Evolutionary conservation across 1,140 invertebrate species (phyloP), one percentile per base, ranked within the genome.

Genomic region (Bombyx mori): DNA sequence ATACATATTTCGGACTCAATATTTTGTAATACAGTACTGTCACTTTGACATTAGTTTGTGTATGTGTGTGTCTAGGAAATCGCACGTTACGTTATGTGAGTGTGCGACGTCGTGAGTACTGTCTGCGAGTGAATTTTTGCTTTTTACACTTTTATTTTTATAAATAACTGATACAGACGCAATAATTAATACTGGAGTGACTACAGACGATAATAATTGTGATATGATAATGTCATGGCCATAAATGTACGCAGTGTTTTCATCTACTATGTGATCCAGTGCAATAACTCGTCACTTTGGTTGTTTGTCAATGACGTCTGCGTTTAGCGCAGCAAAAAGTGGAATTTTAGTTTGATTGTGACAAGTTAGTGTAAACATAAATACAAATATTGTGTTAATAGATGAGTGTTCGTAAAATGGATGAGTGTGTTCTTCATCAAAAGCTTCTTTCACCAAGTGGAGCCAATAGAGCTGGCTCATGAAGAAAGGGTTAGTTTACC

Each of bases 291-390:
- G 75, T 79, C 79, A 80, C 75, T 85, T 80, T 63, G 73, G 79
- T 86, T 86, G 83, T 86, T 86, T 86, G 83, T 83, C 82, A 85
- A 80, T 86, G 83, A 86, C 83, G 83, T 86, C 77, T 86, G 75
- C 82, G 82, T 83, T 86, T 83, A 86, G 83, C 79, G 80, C 81
- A 82, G 80, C 80, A 74, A 86, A 86, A 82, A 86, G 81, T 83
- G 77, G 81, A 86, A 76, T 83, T 86, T 82, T 83, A 81, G 72
- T 84, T 86, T 80, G 72, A 83, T 84, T 82, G 78, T 84, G 81
- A 86, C 81, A 83, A 84, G 69, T 80, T 78, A 79, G 84, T 81
- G 68, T 82, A 82, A 79, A 72, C 75, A 73, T 79, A 79, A 75
- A 77, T 73, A 72, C 72, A 77, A 67, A 75, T 71, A 73, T 82